Evolutionary conservation across 2,888 invertebrate genomes (phyloP).

Genomic region (Oscheius onirici): DNA sequence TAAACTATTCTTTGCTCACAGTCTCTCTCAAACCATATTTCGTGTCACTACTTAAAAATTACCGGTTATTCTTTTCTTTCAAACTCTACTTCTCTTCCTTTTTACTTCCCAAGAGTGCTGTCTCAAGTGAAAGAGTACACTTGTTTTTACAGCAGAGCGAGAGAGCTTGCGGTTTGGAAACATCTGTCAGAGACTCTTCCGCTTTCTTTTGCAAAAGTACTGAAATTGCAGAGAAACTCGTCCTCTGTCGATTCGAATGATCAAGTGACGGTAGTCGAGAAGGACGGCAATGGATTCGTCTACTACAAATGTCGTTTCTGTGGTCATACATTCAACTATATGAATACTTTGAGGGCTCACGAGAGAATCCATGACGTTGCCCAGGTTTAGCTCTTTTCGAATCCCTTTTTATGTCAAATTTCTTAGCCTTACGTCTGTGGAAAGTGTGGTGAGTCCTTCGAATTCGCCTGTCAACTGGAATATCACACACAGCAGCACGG

Average conservation of each 20-base stretch:
- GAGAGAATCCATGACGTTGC: slow-evolving; percentile 69
- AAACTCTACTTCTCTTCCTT: background rate
- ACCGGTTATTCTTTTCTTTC: too few relatives aligned
- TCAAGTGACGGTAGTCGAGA: slow-evolving; percentile 39
- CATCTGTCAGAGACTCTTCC: slow-evolving; percentile 22
- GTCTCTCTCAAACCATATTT: background rate
- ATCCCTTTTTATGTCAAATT: background rate
- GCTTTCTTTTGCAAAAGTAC: background rate
- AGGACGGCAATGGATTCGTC: slow-evolving; percentile 69
- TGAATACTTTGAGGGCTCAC: slow-evolving; percentile 71
- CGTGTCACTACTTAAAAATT: background rate
- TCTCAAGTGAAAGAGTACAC: background rate
- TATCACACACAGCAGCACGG: slow-evolving; percentile 66
- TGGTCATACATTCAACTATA: slow-evolving; percentile 70
- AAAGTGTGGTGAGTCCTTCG: slow-evolving; percentile 69
- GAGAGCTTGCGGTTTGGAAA: slow-evolving; percentile 21
- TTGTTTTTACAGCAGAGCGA: background rate
- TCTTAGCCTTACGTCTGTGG: slow-evolving; percentile 69
- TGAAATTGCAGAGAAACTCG: slow-evolving; percentile 9
- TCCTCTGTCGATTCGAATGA: slow-evolving; percentile 8
- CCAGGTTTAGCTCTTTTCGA: slow-evolving; percentile 48
- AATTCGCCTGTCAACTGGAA: slow-evolving; percentile 68
- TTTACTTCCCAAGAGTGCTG: background rate
- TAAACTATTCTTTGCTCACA: background rate
- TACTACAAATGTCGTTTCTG: slow-evolving; percentile 71